Evolutionary conservation across 2,888 invertebrate genomes (phyloP), one percentile per base, ranked within the genome.

Genomic region (Argyresthia albistria): DNA sequence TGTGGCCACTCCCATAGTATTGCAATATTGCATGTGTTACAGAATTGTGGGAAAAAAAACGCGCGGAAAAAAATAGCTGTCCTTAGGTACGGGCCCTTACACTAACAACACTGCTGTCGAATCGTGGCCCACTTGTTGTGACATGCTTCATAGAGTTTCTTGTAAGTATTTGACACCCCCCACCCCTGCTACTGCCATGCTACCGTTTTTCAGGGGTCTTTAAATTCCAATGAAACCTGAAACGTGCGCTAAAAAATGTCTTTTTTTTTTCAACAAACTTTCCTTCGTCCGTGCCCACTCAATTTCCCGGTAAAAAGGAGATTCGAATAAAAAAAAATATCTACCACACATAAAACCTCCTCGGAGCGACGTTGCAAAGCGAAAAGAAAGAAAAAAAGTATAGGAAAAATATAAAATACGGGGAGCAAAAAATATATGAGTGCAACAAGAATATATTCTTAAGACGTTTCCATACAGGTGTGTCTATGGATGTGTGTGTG

Each of bases 371-470:
- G 46, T 36, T 37, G 48, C 36, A 36, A 36, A 15, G 14, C 59
- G 59, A 59, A 56, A 57, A 59, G 55, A 63, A 66, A 64, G 68
- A 65, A 67, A 54, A 58, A 65, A 65, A 60, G 73, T 72, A 80
- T 76, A 80, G 71, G 76, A 77, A 81, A 84, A 83, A 84, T 83
- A 86, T 87, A 84, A 86, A 84, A 84, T 83, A 82, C 74, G 61
- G 58, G 25, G 67, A 73, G 62, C 66, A 84, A 86, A 80, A 84
- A 79, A 83, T 81, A 82, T 80, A 86, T 82, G 80, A 77, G 75
- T 79, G 80, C 82, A 86, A 87, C 84, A 86, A 87, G 86, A 88
- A 84, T 84, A 84, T 83, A 81, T 86, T 87, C 83, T 79, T 74
- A 75, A 78, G 80, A 79, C 77, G 71, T 61, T 69, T 62, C 56